phyloP scores from a whole-genome alignment of 1,140 invertebrate species.

The Eupristina koningsbergeri region DNA sequence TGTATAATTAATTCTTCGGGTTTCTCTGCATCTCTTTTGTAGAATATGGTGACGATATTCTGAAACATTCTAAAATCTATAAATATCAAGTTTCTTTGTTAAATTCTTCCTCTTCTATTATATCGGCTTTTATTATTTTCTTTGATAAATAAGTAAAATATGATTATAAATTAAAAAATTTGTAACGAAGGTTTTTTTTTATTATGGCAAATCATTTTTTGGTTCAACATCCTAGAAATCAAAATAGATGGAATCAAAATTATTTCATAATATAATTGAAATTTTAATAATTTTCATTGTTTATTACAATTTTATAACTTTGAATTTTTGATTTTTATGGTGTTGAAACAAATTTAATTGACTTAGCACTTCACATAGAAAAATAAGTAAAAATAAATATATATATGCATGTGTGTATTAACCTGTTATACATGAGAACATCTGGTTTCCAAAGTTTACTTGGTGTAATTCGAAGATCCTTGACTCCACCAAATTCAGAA shows the following conservation, averaged over 20 bases:
- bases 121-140: background rate
- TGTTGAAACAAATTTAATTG: background rate
- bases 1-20: constrained; percentile 21
- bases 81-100: constrained; percentile 35
- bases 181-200: too few species aligned
- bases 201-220: too few species aligned
- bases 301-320: background rate
- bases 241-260: too few species aligned
- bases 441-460: constrained; percentile 98
- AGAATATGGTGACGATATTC: constrained; percentile 1
- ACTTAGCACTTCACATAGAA: background rate
- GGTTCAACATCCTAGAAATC: too few species aligned
- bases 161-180: background rate
- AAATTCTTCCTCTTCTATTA: background rate
- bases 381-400: background rate
- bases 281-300: background rate
- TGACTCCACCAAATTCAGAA: constrained; percentile 93
- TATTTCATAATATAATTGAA: too few species aligned
- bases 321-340: background rate
- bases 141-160: background rate
- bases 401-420: too few species aligned
- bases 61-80: constrained; percentile 50
- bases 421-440: constrained; percentile 99
- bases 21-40: constrained; percentile 8
- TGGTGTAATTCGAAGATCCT: constrained; percentile 93